phyloP scores from a whole-genome alignment of 2,888 invertebrate genomes.

The Nemotelus nigrinus region DNA sequence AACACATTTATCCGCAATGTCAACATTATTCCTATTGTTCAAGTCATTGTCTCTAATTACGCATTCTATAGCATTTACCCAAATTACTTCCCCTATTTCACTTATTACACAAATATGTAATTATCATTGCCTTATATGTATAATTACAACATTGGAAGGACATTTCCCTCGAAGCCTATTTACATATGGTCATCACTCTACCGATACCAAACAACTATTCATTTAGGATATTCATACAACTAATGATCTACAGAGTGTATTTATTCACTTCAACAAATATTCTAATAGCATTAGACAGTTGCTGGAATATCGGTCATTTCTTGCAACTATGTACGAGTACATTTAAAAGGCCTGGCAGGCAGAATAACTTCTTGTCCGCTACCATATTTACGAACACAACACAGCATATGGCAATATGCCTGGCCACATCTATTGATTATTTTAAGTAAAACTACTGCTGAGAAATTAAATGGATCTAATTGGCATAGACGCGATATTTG shows the following conservation, averaged over 20 bases:
- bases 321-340: not conserved
- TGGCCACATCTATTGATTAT: not conserved
- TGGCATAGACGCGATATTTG: not conserved
- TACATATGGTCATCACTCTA: not conserved
- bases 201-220: not conserved
- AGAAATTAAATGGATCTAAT: slow-evolving; percentile 19
- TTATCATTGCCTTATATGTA: not conserved
- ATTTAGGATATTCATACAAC: not conserved
- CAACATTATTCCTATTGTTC: too few relatives aligned
- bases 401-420: too few relatives aligned
- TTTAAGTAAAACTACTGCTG: not conserved
- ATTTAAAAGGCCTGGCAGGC: too few relatives aligned
- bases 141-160: not conserved
- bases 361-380: too few relatives aligned
- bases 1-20: too few relatives aligned
- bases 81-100: not conserved
- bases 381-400: too few relatives aligned
- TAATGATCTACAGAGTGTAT: not conserved
- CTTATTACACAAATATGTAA: not conserved
- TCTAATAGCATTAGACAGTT: slow-evolving; percentile 18
- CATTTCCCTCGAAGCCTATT: not conserved
- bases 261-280: not conserved
- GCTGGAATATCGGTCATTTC: not conserved
- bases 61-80: not conserved
- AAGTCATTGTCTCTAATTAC: too few relatives aligned